phyloP scores from a whole-genome alignment of 2,797 vertebrate species.

The Sebastes oblongus region DNA sequence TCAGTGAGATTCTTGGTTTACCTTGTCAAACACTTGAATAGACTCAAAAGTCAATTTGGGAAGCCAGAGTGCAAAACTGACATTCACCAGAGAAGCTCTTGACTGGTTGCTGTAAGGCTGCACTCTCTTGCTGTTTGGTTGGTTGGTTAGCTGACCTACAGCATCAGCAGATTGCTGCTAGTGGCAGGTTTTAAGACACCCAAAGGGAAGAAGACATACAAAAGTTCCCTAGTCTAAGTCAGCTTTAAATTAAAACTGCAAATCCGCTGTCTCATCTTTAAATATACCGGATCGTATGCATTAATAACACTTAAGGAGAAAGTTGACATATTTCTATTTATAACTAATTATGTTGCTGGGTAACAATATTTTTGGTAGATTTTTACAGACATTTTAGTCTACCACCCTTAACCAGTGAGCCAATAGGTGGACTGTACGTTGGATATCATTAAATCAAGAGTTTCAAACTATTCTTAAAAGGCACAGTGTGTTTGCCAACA shows the following conservation, averaged over 20 bases:
- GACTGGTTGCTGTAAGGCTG: neutral
- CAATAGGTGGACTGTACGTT: neutral
- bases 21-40: constrained; percentile 37
- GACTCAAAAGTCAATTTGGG: constrained; percentile 36
- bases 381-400: neutral
- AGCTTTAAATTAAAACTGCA: neutral
- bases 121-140: neutral
- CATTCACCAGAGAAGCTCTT: neutral
- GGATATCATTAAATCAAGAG: neutral
- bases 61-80: constrained; percentile 13
- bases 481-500: no score
- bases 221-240: neutral
- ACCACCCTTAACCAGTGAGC: neutral
- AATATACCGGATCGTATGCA: neutral
- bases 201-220: neutral
- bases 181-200: neutral
- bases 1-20: constrained; percentile 16
- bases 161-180: neutral
- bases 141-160: neutral
- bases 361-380: neutral
- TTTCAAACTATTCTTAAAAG: neutral
- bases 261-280: neutral
- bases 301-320: neutral
- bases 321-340: neutral
- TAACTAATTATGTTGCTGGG: neutral